Base-by-base conservation (phyloP, 53 echinoderm and acorn worm species). In the Henricia sp. region DNA sequence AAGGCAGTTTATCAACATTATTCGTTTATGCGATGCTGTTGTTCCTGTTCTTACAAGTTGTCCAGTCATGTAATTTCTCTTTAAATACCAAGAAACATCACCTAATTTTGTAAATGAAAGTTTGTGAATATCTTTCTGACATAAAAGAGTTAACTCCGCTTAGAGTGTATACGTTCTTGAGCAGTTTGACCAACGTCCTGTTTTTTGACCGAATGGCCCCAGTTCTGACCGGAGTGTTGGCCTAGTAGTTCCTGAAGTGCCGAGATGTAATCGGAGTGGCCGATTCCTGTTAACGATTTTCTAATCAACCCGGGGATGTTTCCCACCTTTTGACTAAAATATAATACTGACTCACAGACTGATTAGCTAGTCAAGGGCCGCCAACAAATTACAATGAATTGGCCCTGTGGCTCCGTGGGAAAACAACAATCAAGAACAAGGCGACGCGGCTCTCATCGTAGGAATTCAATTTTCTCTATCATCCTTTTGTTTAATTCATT, bases 231-330 rank as follows among this genome's bases (percentile, higher is more conserved):
- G n/a, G n/a, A n/a, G n/a, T n/a, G n/a, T n/a, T n/a, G n/a, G n/a
- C n/a, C n/a, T n/a, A n/a, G n/a, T n/a, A 52, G 52, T 50, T 73
- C 52, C 52, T 50, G 52, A 29, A 73, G 73, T 54, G 42, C 53
- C 40, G 32, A 80, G 63, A 27, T 80, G 80, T 62, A 80, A 80
- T 63, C 80, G 80, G 80, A 80, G 80, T 80, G 80, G 80, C 80
- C 80, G 80, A 65, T 80, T 80, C 80, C 80, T 80, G 80, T 80
- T 80, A 80, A 80, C 63, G 80, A 65, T 80, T 80, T 64, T 30
- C 62, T 80, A 65, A 80, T 78, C 78, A 50, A 42, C 78, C 78
- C 33, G 24, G 34, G 80, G 80, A 63, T 26, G 26, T 46, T 80
- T 80, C 80, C 50, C 64, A 35, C 64, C 65, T 48, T 63, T 43